Conservation (phyloP, 2,797 vertebrate species). For the Sebastes alutus region DNA sequence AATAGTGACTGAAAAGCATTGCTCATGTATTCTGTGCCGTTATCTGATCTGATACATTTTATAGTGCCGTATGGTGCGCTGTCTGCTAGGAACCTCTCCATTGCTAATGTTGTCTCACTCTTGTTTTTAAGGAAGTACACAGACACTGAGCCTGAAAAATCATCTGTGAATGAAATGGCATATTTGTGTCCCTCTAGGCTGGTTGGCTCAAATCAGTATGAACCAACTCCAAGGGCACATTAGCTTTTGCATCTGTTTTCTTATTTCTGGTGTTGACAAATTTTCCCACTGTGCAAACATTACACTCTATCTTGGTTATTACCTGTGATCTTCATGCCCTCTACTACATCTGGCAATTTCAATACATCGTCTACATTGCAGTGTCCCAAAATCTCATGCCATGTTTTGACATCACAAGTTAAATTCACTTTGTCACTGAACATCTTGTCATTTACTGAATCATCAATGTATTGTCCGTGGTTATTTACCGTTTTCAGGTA, state of each 20-base stretch:
- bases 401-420: no score
- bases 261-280: constrained; percentile 13
- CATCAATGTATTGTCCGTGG: neutral
- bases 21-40: constrained; percentile 14
- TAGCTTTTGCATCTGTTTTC: constrained; percentile 7
- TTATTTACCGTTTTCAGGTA: neutral
- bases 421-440: neutral
- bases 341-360: constrained; percentile 8
- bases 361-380: constrained; percentile 37
- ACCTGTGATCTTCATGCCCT: constrained; percentile 10
- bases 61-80: neutral
- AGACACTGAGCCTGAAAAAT: neutral
- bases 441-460: neutral
- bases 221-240: neutral
- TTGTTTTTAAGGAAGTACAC: constrained; percentile 7
- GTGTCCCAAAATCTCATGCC: no score
- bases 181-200: no score
- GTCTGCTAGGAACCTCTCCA: neutral
- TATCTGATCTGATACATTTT: constrained; percentile 24
- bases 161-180: neutral
- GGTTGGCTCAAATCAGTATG: no score
- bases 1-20: constrained; percentile 8
- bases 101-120: neutral
- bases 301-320: constrained; percentile 3
- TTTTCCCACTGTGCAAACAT: constrained; percentile 25